A percentile compares a stretch with the other conserved stretches of the same genome.
Conservation (phyloP, 2,888 invertebrate species). For the Drosophila koepferae region DNA sequence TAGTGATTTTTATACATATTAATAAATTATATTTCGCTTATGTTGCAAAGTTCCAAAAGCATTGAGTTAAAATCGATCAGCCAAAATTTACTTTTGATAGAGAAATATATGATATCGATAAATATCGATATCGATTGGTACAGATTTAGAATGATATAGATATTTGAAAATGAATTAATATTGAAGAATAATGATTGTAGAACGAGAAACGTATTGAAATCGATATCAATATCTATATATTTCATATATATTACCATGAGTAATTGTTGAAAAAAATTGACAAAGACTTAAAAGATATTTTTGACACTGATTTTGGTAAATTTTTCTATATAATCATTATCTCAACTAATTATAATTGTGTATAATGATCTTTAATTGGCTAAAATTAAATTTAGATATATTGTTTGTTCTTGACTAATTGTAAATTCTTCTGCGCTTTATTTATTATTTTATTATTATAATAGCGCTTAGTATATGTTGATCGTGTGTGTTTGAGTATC, state of each 20-base stretch:
- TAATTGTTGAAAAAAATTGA: too few species aligned
- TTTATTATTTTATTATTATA: slow-evolving; percentile 1
- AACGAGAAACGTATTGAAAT: neutral
- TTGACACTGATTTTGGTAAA: neutral
- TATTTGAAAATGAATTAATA: too few species aligned
- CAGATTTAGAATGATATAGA: too few species aligned
- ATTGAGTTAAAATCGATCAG: too few species aligned
- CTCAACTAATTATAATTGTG: slow-evolving; percentile 4
- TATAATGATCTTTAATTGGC: neutral
- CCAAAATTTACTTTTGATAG: too few species aligned
- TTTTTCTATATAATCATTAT: neutral
- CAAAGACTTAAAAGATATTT: neutral
- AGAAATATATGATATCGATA: too few species aligned
- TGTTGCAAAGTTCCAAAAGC: too few species aligned
- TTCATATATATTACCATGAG: too few species aligned
- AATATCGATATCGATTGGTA: neutral
- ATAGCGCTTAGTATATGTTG: slow-evolving; percentile 1
- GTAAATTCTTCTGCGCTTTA: slow-evolving; percentile 5
- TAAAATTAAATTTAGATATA: slow-evolving; percentile 5
- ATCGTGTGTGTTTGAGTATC: neutral
- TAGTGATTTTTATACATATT: too few species aligned
- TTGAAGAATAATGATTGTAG: too few species aligned
- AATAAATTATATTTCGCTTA: too few species aligned
- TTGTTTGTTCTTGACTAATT: neutral
- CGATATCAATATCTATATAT: too few species aligned